phyloP scores from a whole-genome alignment of 2,888 invertebrate genomes.

The Aricia artaxerxes region DNA sequence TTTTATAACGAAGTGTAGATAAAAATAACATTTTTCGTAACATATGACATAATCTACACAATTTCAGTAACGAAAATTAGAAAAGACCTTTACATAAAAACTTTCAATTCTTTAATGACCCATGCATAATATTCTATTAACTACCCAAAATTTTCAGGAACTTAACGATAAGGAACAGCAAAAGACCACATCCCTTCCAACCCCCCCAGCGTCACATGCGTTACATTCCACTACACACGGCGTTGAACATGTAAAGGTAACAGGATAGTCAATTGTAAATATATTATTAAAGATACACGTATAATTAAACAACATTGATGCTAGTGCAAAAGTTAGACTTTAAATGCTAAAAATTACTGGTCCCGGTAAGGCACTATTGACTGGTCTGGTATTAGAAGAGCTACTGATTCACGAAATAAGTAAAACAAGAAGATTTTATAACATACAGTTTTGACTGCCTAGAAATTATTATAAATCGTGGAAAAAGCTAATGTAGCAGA shows the following conservation, averaged over 20 bases:
- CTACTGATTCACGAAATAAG: too few relatives aligned
- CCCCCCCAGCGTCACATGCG: slow-evolving; percentile 71
- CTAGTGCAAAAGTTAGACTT: background rate
- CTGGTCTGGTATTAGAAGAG: too few relatives aligned
- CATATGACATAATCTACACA: too few relatives aligned
- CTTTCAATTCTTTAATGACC: too few relatives aligned
- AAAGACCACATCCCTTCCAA: slow-evolving; percentile 65
- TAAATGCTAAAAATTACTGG: background rate
- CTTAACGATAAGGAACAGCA: slow-evolving; percentile 74
- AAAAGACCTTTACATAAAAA: too few relatives aligned
- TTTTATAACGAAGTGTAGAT: too few relatives aligned
- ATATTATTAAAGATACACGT: too few relatives aligned
- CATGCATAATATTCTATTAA: background rate
- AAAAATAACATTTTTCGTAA: too few relatives aligned
- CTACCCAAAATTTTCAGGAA: slow-evolving; percentile 63
- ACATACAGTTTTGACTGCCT: background rate
- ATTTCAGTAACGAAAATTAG: too few relatives aligned
- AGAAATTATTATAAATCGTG: background rate
- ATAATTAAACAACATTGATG: background rate
- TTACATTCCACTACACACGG: slow-evolving; percentile 75
- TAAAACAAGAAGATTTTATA: background rate
- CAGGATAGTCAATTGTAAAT: background rate
- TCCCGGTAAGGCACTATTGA: too few relatives aligned
- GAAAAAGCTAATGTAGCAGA: background rate
- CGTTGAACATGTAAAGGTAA: slow-evolving; percentile 75